Conservation (phyloP, 1,140 invertebrate species). For the Zaprionus ghesquierei region DNA sequence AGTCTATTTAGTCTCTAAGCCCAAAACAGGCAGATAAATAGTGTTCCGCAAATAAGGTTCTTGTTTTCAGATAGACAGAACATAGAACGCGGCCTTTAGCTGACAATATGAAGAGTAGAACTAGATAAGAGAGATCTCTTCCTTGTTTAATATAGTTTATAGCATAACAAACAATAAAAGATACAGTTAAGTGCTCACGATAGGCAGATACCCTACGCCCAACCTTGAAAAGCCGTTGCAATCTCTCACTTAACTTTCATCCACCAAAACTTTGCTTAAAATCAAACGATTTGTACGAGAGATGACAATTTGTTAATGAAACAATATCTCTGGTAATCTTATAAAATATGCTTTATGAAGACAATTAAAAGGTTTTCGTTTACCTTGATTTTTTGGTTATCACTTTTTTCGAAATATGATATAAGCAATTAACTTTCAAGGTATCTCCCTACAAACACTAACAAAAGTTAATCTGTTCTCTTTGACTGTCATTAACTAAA, state of each 20-base stretch:
- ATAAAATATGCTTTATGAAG: too few relatives aligned
- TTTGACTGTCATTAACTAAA: slow-evolving; percentile 6
- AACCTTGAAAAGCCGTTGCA: too few relatives aligned
- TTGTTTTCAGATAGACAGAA: neutral
- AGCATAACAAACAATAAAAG: neutral
- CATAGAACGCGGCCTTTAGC: neutral
- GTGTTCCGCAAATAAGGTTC: neutral
- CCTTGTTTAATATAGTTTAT: neutral
- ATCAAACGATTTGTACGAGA: too few relatives aligned
- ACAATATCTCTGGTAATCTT: too few relatives aligned
- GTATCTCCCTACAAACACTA: neutral
- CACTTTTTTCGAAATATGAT: too few relatives aligned
- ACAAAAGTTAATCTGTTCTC: neutral
- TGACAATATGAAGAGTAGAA: neutral
- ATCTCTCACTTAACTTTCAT: too few relatives aligned
- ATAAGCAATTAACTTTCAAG: neutral
- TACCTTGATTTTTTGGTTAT: too few relatives aligned
- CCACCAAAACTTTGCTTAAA: too few relatives aligned
- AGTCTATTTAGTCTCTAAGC: neutral
- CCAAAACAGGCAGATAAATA: neutral
- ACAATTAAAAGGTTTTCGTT: too few relatives aligned
- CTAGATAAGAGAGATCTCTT: neutral
- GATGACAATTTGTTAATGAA: too few relatives aligned
- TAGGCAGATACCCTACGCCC: too few relatives aligned
- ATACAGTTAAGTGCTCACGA: too few relatives aligned